A percentile compares a stretch with the other conserved stretches of the same genome.
Conservation (phyloP, 2,797 vertebrate species). For the Micrastur ruficollis region DNA sequence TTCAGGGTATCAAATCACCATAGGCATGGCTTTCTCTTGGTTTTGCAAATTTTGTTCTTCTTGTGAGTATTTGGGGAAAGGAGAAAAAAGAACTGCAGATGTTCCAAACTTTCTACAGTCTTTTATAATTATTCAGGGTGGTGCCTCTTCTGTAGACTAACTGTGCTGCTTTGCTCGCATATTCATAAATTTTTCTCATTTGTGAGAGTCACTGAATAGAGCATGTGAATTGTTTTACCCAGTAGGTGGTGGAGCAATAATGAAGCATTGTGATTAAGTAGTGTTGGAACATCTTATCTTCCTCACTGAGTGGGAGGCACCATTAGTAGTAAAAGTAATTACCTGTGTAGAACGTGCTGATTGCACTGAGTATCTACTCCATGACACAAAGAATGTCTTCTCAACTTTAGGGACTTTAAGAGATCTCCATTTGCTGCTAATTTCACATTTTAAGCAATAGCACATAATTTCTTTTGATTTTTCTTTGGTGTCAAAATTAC, state of each 20-base stretch:
- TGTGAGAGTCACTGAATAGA: slow-evolving; percentile 71
- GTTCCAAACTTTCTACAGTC: neutral
- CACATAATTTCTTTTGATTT: slow-evolving; percentile 51
- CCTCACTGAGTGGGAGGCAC: slow-evolving; percentile 84
- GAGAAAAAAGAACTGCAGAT: neutral
- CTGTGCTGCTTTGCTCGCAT: slow-evolving; percentile 49
- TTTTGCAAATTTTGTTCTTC: neutral
- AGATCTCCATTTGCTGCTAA: slow-evolving; percentile 66
- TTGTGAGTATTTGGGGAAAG: neutral
- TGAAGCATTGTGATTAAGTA: slow-evolving; percentile 90
- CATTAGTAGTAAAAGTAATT: slow-evolving; percentile 94
- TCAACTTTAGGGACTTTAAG: slow-evolving; percentile 58
- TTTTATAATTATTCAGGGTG: slow-evolving; percentile 29
- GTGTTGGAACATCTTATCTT: slow-evolving; percentile 84
- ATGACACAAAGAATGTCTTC: slow-evolving; percentile 51
- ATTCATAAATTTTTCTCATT: slow-evolving; percentile 82
- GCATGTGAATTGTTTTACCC: slow-evolving; percentile 82
- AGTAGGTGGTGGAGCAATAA: slow-evolving; percentile 83
- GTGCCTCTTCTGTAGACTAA: slow-evolving; percentile 40
- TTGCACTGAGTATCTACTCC: slow-evolving; percentile 83
- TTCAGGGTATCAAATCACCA: slow-evolving; percentile 3
- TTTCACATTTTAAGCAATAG: slow-evolving; percentile 68
- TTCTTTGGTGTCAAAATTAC: slow-evolving; percentile 19
- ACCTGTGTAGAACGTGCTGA: slow-evolving; percentile 80
- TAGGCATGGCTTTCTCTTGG: neutral